Evolutionary conservation across 2,797 vertebrate genomes (phyloP), one percentile per base, ranked within the genome.

Genomic region (Zenarchopterus dispar): DNA sequence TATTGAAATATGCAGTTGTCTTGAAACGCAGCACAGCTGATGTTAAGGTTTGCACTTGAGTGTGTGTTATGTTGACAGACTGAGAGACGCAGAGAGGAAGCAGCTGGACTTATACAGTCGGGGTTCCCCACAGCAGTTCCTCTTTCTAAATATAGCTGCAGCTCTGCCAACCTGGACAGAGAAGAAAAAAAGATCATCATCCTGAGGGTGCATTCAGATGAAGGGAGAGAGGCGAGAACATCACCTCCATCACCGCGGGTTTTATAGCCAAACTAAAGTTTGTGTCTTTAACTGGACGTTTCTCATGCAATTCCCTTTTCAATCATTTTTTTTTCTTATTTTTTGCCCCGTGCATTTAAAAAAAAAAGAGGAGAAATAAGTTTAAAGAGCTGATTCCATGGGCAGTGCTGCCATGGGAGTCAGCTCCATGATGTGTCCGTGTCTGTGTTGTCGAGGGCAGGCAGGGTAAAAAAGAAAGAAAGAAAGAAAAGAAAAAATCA

Each of bases 101-200:
- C 65, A 70, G 71, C 68, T 81, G 60, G 9, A 62, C 74, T 73
- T 66, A 57, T 36, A 36, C 33, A 36, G 36, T 9, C 61, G 82
- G 82, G 79, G 46, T 84, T 85, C 75, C 86, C 86, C 77, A 73
- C 78, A 81, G 75, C 70, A 73, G 65, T 70, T 64, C 67, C 61
- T 74, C 53, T 43, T 48, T 71, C 78, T 84, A 86, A 77, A 89
- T 82, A 88, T 86, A 89, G 73, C 80, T 13, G 36, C 68, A 66
- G 72, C 70, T 70, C 64, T 52, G 24, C 64, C 45, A 67, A 67
- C 62, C 59, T 71, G 71, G 67, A 79, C 74, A 26, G 63, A 66
- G 22, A 36, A 54, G 24, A 23, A 16, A 1, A 9, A 23, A 54
- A 45, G 58, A n/a, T 48, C 58, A 23, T 41, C 24, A 58, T 52